Percentiles rank a stretch among this genome's conserved stretches.
Evolutionary conservation across 1,140 invertebrate genomes (phyloP).

Genomic region (Ceratosolen fusciceps): DNA sequence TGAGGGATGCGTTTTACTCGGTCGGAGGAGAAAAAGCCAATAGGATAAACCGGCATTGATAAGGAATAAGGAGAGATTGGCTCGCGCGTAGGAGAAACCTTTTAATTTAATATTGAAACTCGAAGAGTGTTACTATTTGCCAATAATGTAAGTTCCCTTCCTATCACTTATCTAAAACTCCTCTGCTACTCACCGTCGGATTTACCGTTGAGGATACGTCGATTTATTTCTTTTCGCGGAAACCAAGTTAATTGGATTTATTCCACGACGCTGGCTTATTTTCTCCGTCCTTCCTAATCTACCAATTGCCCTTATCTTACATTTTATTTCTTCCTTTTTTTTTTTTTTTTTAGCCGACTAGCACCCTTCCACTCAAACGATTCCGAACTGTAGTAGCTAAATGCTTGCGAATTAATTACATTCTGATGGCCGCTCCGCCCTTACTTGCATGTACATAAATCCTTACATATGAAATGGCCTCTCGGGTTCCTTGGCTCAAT

Average conservation of each 20-base stretch:
- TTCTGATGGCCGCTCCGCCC: no score
- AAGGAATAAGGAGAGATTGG: no score
- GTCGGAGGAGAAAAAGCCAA: no score
- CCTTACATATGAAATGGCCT: neutral
- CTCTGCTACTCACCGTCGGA: conserved; percentile 46
- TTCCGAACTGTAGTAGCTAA: no score
- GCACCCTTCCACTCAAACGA: no score
- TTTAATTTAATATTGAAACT: conserved; percentile 52
- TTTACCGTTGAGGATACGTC: conserved; percentile 53
- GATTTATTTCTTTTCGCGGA: conserved; percentile 62
- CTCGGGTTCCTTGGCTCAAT: conserved; percentile 30
- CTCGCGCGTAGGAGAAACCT: no score
- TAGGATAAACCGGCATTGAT: no score
- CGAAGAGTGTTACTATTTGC: conserved; percentile 39
- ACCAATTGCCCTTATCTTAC: neutral
- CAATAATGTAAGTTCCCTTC: conserved; percentile 13
- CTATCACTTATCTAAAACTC: conserved; percentile 11
- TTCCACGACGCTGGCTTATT: conserved; percentile 56
- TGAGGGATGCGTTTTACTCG: neutral
- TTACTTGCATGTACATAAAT: neutral
- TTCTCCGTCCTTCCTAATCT: conserved; percentile 53
- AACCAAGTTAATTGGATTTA: conserved; percentile 61
- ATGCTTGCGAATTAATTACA: no score
- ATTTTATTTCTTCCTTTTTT: no score
- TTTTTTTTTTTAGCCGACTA: no score